These are phyloP conservation scores for Microtus montanus DNA, from an alignment of 2,113 vertebrate genomes.

Conservation along the genomic window DNA sequence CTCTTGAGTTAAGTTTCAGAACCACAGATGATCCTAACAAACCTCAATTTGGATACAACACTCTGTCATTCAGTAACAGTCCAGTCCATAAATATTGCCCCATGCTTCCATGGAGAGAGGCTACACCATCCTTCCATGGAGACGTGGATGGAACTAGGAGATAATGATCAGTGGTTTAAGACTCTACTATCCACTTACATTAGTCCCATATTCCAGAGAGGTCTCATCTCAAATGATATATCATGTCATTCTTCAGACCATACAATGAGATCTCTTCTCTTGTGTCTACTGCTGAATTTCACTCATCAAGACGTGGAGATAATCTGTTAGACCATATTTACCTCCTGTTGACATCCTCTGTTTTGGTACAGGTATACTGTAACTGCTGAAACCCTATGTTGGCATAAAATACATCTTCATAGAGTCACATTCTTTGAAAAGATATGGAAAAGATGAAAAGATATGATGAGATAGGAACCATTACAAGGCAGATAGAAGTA, in stretches of 20 bases:
- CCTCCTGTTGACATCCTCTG: not conserved
- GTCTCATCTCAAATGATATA: not conserved
- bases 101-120: no score
- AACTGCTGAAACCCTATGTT: not conserved
- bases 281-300: not conserved
- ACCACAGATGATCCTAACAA: not conserved
- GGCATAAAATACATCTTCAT: not conserved
- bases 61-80: not conserved
- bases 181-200: not conserved
- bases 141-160: not conserved
- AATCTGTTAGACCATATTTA: not conserved
- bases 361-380: not conserved
- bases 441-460: not conserved
- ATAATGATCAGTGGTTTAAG: not conserved
- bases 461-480: not conserved
- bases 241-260: not conserved
- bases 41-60: not conserved
- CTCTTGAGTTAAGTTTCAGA: not conserved
- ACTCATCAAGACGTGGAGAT: not conserved
- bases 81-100: no score
- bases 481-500: not conserved
- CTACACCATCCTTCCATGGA: not conserved
- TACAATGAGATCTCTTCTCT: not conserved
- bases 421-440: constrained; percentile 2
- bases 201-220: not conserved